Base-by-base conservation (phyloP, 2,888 invertebrate species). In the Listrodromus nycthemerus region DNA sequence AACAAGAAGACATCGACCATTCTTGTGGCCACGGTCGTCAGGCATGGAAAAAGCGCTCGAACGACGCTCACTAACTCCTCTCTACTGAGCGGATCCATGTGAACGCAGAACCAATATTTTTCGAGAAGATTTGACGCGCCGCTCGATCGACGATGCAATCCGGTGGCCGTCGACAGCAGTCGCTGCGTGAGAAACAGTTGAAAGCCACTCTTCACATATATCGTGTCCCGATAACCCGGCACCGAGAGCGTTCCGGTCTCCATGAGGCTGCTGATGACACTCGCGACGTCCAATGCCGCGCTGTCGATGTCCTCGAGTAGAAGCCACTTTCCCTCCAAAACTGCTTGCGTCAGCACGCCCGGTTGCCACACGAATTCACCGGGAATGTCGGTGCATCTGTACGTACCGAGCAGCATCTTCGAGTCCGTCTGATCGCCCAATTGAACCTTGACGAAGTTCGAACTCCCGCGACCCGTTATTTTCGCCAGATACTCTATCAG, bases 311-410 rank as follows among this genome's bases (percentile, higher is more conserved):
- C 99, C 94, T 99, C 99, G 83, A 99, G 94, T 2, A 99, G 94
- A 33, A 99, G 93, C 99, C 99, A 99, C 90, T 97, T 95, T 0
- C 98, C 98, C 89, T 96, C 95, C 90, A 96, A 95, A 5, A 98
- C 97, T 70, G 98, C 98, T 95, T 97, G 91, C 3, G 98, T 98
- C 76, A 99, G 94, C 70, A 98, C 97, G n/a, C 99, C 99, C 1
- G 99, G 97, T 88, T 97, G 96, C 99, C 99, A 99, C 24, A 98
- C 94, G 94, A 99, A 99, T 94, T 99, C 98, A 16, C 99, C 99
- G 0, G 99, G 99, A 69, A 99, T 95, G 92, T 99, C 99, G 0
- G 99, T 99, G 91, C 99, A 99, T 87, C 97, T 95, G 92, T 98
- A 98, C 0, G 97, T 96, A 0, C 99, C 99, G 8, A 99, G 94